Percentiles rank a stretch among this genome's conserved stretches.
Evolutionary conservation across 2,888 invertebrate species (phyloP).

Genomic region (Agonum fuliginosum): DNA sequence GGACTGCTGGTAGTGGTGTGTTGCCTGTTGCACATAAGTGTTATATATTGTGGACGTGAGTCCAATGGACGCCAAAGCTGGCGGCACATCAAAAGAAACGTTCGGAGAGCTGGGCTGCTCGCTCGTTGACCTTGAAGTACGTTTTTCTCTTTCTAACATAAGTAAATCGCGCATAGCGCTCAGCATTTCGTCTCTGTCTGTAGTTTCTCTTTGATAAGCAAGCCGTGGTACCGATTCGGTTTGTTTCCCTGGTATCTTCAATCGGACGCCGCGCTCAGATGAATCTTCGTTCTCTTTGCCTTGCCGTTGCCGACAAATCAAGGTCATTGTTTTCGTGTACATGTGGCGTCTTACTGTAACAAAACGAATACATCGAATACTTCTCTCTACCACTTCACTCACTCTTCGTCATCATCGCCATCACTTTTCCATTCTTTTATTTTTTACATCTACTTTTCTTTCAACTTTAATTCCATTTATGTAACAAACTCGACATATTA

Average conservation of each 20-base stretch:
- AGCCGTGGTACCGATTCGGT: conserved; percentile 52
- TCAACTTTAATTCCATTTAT: too few relatives aligned
- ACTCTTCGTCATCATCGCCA: too few relatives aligned
- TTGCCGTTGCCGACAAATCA: conserved; percentile 51
- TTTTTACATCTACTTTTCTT: background rate
- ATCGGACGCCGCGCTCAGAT: conserved; percentile 50
- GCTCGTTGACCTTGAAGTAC: conserved; percentile 52
- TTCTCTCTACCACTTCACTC: background rate
- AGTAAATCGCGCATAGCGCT: conserved; percentile 34
- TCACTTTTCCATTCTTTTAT: background rate
- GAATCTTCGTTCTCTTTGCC: conserved; percentile 50
- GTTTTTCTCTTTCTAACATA: conserved; percentile 45
- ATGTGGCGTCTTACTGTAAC: conserved; percentile 35
- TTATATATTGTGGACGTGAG: conserved; percentile 45
- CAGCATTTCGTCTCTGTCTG: conserved; percentile 36
- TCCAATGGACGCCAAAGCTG: conserved; percentile 35
- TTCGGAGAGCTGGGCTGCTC: conserved; percentile 44
- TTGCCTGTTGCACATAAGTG: conserved; percentile 34
- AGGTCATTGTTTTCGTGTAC: conserved; percentile 52
- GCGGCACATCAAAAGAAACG: conserved; percentile 45
- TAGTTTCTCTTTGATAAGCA: conserved; percentile 54
- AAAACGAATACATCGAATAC: too few relatives aligned
- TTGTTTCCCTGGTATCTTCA: conserved; percentile 53
- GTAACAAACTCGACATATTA: too few relatives aligned
- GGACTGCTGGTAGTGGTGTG: background rate